Percentiles rank a stretch among this genome's conserved stretches.
Conservation (phyloP, 2,888 invertebrate genomes). For the Ichneumoninae sp. region DNA sequence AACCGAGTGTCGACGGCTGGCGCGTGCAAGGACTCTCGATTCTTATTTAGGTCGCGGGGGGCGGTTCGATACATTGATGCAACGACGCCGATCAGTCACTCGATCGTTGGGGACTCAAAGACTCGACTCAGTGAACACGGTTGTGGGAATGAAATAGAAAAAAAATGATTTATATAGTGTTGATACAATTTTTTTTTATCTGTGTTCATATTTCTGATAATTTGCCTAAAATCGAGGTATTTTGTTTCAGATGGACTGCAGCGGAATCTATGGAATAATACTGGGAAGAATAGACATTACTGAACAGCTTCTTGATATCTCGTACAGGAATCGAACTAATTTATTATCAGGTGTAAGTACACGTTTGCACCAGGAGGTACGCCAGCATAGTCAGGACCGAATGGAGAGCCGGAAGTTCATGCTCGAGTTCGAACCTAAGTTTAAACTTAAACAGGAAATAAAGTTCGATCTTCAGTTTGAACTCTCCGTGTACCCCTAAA, state of each 20-base stretch:
- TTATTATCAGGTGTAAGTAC: background rate
- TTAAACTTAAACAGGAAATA: background rate
- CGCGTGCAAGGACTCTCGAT: conserved; percentile 57
- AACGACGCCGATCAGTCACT: conserved; percentile 36
- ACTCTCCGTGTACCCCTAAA: background rate
- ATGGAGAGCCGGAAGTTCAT: background rate
- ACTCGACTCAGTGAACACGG: background rate
- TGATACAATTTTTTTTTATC: background rate
- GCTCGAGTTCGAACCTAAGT: background rate
- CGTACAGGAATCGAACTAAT: background rate
- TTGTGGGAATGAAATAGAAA: background rate
- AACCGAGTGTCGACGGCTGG: conserved; percentile 43
- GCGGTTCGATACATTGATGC: conserved; percentile 40
- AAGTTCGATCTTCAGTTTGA: background rate
- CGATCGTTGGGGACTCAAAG: background rate
- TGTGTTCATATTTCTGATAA: background rate
- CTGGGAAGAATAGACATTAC: background rate
- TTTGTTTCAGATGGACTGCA: background rate
- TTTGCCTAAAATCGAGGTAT: background rate
- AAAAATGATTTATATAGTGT: background rate
- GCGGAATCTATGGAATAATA: no score
- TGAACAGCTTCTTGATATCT: background rate
- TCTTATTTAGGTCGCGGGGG: conserved; percentile 58
- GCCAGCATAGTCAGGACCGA: background rate
- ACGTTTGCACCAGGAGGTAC: background rate